Evolutionary conservation across 2,113 vertebrate species (phyloP).

Genomic region (Sander vitreus): DNA sequence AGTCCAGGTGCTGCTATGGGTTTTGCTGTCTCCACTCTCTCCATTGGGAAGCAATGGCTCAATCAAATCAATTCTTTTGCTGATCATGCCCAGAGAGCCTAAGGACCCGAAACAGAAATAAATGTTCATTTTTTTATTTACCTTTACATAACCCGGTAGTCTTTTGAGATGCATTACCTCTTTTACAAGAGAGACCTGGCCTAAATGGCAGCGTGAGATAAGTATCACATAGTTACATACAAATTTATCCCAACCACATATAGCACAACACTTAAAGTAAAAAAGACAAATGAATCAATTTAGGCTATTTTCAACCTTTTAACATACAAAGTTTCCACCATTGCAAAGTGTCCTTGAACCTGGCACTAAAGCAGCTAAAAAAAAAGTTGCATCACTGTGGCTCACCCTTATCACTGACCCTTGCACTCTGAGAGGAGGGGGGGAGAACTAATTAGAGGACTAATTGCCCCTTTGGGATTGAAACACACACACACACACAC

Average conservation of each 20-base stretch:
- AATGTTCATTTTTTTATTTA: background rate
- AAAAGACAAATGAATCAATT: background rate
- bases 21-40: background rate
- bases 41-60: background rate
- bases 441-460: conserved; percentile 42
- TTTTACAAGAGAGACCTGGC: background rate
- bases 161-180: background rate
- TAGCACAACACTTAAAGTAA: background rate
- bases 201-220: background rate
- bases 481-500: conserved; percentile 3
- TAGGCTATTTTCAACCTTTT: background rate
- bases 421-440: conserved; percentile 6
- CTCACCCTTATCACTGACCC: conserved; percentile 24
- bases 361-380: conserved; percentile 11
- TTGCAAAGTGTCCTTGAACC: conserved; percentile 4
- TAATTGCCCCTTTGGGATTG: conserved; percentile 56
- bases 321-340: background rate
- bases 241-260: background rate
- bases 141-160: background rate
- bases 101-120: too few species aligned
- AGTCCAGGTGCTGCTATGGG: background rate
- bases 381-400: background rate
- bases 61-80: background rate
- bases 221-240: background rate
- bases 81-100: background rate